Percentiles rank a stretch among this genome's conserved stretches.
Conservation (phyloP, 2,113 vertebrate genomes). For the Aplodontia rufa region DNA sequence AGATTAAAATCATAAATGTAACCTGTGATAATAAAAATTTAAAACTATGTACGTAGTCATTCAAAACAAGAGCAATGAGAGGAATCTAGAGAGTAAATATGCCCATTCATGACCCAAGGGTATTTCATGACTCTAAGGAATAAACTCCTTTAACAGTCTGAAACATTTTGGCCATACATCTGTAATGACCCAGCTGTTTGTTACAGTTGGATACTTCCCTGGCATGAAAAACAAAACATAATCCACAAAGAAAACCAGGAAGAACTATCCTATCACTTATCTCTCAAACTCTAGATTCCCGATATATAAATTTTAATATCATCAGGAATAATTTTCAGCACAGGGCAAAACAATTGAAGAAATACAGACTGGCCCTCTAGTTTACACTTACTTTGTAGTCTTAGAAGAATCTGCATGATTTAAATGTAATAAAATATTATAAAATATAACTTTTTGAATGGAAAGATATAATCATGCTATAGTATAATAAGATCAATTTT, state of each 20-base stretch:
- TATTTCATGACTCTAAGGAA: not conserved
- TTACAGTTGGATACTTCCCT: not conserved
- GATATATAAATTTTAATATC: not conserved
- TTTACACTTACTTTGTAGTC: not conserved
- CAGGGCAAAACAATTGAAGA: conserved; percentile 33
- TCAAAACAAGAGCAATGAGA: not conserved
- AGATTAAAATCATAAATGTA: conserved; percentile 33
- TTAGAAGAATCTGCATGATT: conserved; percentile 37
- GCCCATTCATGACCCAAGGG: not conserved
- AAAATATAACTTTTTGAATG: not conserved
- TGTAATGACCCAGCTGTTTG: not conserved
- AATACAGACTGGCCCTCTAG: not conserved
- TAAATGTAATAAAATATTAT: conserved; percentile 22
- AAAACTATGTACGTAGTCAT: not conserved
- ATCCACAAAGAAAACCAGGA: not conserved
- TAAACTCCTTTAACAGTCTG: not conserved
- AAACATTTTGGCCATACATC: not conserved
- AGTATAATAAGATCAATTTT: not conserved
- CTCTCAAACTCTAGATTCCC: not conserved
- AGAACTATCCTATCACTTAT: not conserved
- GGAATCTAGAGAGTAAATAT: not conserved
- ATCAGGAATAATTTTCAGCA: conserved; percentile 8
- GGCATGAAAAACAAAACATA: conserved; percentile 3
- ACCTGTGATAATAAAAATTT: not conserved
- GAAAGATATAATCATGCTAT: conserved; percentile 35